Evolutionary conservation across 2,113 vertebrate genomes (phyloP).

Genomic region (Scomber japonicus): DNA sequence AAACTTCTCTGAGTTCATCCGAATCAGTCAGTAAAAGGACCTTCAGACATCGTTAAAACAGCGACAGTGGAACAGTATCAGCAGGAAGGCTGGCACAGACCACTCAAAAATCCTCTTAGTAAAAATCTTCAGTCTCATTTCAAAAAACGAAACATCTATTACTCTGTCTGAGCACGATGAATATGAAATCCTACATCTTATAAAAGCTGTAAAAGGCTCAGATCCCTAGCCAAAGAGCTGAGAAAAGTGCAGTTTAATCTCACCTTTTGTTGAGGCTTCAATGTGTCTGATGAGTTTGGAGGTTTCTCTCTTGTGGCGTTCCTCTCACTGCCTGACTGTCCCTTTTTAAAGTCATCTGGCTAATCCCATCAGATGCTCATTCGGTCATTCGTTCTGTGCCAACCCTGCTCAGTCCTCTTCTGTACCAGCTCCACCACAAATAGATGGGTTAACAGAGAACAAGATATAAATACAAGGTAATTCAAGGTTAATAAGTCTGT

Average conservation of each 20-base stretch:
- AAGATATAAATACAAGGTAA: slow-evolving; percentile 28
- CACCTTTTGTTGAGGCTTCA: slow-evolving; percentile 47
- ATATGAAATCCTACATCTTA: neutral
- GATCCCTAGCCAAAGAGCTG: neutral
- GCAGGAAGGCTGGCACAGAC: slow-evolving; percentile 16
- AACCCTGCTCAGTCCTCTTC: slow-evolving; percentile 20
- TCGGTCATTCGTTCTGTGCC: slow-evolving; percentile 14
- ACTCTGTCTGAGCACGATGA: neutral
- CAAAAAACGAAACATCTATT: neutral
- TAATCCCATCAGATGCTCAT: slow-evolving; percentile 63
- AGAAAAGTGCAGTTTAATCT: slow-evolving; percentile 24
- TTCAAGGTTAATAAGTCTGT: slow-evolving; percentile 11
- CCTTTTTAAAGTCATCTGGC: slow-evolving; percentile 59
- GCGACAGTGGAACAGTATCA: neutral
- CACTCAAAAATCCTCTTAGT: neutral
- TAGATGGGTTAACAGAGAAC: slow-evolving; percentile 30
- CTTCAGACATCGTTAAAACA: no score
- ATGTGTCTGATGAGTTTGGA: slow-evolving; percentile 12
- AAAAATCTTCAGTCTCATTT: neutral
- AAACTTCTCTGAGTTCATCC: neutral
- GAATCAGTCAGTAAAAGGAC: neutral
- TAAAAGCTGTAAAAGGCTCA: slow-evolving; percentile 11
- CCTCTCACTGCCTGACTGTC: slow-evolving; percentile 5
- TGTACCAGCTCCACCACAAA: slow-evolving; percentile 59
- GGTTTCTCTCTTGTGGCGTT: slow-evolving; percentile 9